Percentiles rank a stretch among this genome's conserved stretches.
phyloP scores from a whole-genome alignment of 2,888 invertebrate genomes.

The Drosophila formosana region DNA sequence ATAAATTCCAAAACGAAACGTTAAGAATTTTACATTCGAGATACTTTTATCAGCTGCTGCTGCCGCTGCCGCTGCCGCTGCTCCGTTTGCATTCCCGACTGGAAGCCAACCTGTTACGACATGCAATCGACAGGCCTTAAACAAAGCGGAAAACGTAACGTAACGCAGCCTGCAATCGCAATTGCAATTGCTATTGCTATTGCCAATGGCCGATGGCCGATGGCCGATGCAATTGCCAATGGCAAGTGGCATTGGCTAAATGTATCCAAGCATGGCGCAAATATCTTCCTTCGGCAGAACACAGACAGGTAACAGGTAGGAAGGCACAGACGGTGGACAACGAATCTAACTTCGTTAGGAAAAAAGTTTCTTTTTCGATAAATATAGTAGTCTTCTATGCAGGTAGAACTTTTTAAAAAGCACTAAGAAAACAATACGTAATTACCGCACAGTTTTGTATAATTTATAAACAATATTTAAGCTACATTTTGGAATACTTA shows the following conservation, averaged over 20 bases:
- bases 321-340: background rate
- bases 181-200: slow-evolving; percentile 12
- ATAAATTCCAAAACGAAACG: slow-evolving; percentile 69
- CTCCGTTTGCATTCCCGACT: slow-evolving; percentile 55
- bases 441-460: too few relatives aligned
- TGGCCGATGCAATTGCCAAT: slow-evolving; percentile 19
- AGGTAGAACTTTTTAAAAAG: too few relatives aligned
- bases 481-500: too few relatives aligned
- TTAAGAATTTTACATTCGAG: slow-evolving; percentile 65
- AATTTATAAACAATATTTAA: too few relatives aligned
- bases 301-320: background rate
- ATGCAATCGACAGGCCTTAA: slow-evolving; percentile 68
- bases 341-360: background rate
- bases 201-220: slow-evolving; percentile 1
- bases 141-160: slow-evolving; percentile 54
- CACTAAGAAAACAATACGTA: too few relatives aligned
- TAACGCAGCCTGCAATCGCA: slow-evolving; percentile 22
- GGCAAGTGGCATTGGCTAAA: slow-evolving; percentile 29
- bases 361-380: background rate
- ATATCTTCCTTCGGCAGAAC: slow-evolving; percentile 28
- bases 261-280: slow-evolving; percentile 50
- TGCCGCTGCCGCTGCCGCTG: slow-evolving; percentile 36
- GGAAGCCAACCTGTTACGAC: slow-evolving; percentile 65
- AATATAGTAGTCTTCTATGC: too few relatives aligned
- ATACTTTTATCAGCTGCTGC: slow-evolving; percentile 65